Percentiles rank a stretch among this genome's conserved stretches.
Evolutionary conservation across 2,113 vertebrate species (phyloP).

Genomic region (Larimichthys crocea): DNA sequence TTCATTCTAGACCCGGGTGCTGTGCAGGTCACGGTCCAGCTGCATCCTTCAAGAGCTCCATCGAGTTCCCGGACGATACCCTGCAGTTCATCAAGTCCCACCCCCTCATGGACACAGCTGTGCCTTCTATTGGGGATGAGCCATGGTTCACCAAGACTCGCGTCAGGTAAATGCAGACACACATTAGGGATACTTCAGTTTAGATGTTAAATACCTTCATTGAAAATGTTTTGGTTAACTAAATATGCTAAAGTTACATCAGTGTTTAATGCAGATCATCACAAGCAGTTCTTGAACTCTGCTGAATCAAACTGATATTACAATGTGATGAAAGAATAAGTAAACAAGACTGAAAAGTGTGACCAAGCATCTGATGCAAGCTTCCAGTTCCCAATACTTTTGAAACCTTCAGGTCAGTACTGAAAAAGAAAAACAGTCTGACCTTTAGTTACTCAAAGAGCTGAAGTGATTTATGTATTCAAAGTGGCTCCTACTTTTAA

Average conservation of each 20-base stretch:
- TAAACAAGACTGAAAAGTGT: neutral
- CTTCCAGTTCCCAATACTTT: neutral
- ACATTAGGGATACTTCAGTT: neutral
- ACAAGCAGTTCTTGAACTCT: neutral
- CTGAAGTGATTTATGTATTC: slow-evolving; percentile 6
- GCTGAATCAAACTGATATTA: neutral
- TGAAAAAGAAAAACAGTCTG: slow-evolving; percentile 1
- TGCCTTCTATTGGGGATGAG: slow-evolving; percentile 92
- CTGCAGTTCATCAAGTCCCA: slow-evolving; percentile 98
- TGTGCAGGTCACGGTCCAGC: slow-evolving; percentile 94
- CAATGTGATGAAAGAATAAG: neutral
- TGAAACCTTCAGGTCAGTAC: neutral
- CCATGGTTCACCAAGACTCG: slow-evolving; percentile 99
- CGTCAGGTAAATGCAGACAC: slow-evolving; percentile 87
- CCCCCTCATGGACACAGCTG: slow-evolving; percentile 95
- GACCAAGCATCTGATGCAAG: neutral
- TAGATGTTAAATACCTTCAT: no score
- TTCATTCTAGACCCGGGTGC: slow-evolving; percentile 91
- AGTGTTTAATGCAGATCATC: neutral
- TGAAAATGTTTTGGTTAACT: neutral
- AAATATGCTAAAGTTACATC: neutral
- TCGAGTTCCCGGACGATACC: slow-evolving; percentile 97
- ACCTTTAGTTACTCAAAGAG: neutral
- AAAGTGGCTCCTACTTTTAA: slow-evolving; percentile 29
- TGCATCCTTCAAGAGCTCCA: slow-evolving; percentile 93